Evolutionary conservation across 2,113 vertebrate species (phyloP), one percentile per base, ranked within the genome.

Genomic region (Nematolebias whitei): DNA sequence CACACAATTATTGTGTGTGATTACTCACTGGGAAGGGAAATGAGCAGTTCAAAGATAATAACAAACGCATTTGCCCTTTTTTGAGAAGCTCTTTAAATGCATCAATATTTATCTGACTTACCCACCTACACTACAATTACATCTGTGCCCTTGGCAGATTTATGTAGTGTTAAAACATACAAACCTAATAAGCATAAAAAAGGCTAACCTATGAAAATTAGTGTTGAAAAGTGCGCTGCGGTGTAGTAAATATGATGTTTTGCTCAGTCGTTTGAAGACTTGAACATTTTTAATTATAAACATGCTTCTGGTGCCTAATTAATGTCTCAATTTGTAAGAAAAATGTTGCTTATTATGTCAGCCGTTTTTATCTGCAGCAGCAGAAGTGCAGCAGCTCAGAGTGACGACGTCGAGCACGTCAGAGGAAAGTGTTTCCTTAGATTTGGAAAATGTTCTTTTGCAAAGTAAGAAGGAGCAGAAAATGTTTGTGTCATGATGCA

Each of bases 401-500:
- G 57, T 13, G 20, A 64, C 47, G 35, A 56, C 64, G 8, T 43
- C 9, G 9, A 55, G 15, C 9, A 40, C 22, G 15, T 71, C 15
- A 24, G 58, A 44, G 41, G 53, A 68, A 52, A 62, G 43, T 51
- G 16, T 55, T 51, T 66, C 44, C 38, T 48, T 57, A 76, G 54
- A 74, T 43, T n/a, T 45, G 13, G 16, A 41, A 54, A 63, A 55
- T 69, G 40, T 51, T 2, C 1, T 39, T n/a, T 48, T 69, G 53
- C 64, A 55, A 61, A 40, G 61, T 68, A 61, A 59, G 44, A 71
- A 43, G 9, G 38, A 64, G 44, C 26, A 50, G 78, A 63, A 79
- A 59, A 35, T 65, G 44, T 68, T n/a, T 72, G 60, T 65, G 48
- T 16, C 13, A 20, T 90, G 86, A 88, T 77, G 87, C 82, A 90